Base-by-base conservation (phyloP, 1,140 invertebrate genomes). In the Geopemphigus sp. region DNA sequence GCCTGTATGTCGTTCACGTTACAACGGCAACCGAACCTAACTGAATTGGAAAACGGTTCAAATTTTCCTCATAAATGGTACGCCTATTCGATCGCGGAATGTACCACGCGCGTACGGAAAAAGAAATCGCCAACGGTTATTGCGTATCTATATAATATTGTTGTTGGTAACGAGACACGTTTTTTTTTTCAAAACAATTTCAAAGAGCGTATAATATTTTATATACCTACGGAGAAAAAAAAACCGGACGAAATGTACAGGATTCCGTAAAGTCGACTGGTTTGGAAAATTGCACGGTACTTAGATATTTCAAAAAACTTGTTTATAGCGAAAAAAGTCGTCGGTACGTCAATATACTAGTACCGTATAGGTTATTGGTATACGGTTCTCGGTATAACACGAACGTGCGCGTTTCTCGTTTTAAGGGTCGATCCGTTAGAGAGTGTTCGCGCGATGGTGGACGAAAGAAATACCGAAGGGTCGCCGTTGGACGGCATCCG, bases 211-310 rank as follows among this genome's bases (percentile, higher is more conserved):
- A 47, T 1, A n/a, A n/a, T n/a, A n/a, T n/a, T n/a, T n/a, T n/a
- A n/a, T n/a, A n/a, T n/a, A n/a, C n/a, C n/a, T n/a, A n/a, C n/a
- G 8, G 15, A 19, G 17, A 22, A 17, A 17, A 50, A 64, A 24
- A 68, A 68, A 50, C 66, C 66, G 45, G 66, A 68, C 39, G 39
- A 68, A 26, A 68, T 10, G 14, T 68, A 50, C 45, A n/a, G 45
- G 66, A 68, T 68, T 68, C 22, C 45, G 64, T 68, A 24, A 19
- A 50, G 22, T 68, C 17, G 22, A 68, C 45, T 50, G 24, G 66
- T 68, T 50, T 26, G 39, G 39, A 68, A 68, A 66, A 66, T n/a
- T 5, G n/a, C n/a, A 2, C 14, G 50, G 15, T 68, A 24, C 14
- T 8, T 12, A 47, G n/a, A 68, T 15, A 24, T 11, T 19, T 57